Conservation (phyloP, 2,888 invertebrate genomes). For the Tachina fera region DNA sequence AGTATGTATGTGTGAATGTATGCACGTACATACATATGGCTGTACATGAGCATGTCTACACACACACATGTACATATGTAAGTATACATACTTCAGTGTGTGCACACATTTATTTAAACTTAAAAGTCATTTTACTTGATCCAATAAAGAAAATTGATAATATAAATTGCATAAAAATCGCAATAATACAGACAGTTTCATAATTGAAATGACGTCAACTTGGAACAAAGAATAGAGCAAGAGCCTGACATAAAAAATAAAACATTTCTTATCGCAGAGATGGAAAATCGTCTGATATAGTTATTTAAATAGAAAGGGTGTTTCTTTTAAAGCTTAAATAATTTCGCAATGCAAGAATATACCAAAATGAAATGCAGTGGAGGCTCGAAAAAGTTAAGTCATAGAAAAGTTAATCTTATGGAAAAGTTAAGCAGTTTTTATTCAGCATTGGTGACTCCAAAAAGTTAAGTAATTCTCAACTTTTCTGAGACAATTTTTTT, state of each 20-base stretch:
- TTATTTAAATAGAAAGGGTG: background rate
- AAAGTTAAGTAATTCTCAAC: too few species aligned
- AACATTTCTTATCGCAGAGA: background rate
- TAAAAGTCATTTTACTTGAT: background rate
- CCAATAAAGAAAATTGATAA: slow-evolving; percentile 4
- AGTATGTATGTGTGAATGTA: background rate
- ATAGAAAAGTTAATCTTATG: too few species aligned
- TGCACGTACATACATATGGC: background rate
- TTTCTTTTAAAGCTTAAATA: background rate
- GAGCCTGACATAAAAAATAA: background rate
- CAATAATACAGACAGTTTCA: background rate
- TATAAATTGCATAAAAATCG: background rate
- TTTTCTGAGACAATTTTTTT: too few species aligned
- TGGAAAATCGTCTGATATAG: background rate
- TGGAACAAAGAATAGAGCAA: background rate
- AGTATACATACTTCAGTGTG: too few species aligned
- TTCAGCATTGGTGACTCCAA: too few species aligned
- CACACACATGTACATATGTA: too few species aligned
- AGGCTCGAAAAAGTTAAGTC: too few species aligned
- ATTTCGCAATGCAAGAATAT: too few species aligned
- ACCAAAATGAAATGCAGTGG: too few species aligned
- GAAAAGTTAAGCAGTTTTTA: too few species aligned
- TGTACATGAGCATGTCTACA: background rate
- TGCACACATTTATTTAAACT: background rate
- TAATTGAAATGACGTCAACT: background rate